Conservation (phyloP, 2,113 vertebrate species). For the Stegostoma tigrinum region DNA sequence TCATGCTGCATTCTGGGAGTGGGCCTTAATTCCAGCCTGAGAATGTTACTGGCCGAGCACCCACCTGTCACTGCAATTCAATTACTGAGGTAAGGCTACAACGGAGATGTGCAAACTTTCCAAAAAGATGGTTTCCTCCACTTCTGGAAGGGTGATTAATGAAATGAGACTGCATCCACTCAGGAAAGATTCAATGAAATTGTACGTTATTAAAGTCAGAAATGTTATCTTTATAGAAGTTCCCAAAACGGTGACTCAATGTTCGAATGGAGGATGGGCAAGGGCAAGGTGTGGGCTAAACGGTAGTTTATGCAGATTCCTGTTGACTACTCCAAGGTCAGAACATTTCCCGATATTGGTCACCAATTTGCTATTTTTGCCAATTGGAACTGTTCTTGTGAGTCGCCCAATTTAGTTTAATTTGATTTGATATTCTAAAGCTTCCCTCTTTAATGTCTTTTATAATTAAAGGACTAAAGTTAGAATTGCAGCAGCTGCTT, state of each 20-base stretch:
- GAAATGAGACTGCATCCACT: neutral
- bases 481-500: neutral
- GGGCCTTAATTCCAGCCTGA: neutral
- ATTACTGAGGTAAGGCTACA: neutral
- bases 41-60: neutral
- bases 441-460: neutral
- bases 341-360: neutral
- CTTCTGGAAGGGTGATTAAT: neutral
- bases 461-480: neutral
- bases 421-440: neutral
- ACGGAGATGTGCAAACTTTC: neutral
- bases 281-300: neutral
- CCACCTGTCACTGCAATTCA: no score
- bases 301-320: neutral
- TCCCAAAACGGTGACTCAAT: neutral
- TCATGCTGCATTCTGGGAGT: neutral
- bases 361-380: neutral
- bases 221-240: neutral
- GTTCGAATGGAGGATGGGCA: neutral
- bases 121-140: neutral
- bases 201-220: neutral
- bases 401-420: neutral
- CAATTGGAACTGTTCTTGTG: neutral
- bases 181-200: neutral
- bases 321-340: neutral